Evolutionary conservation across 2,113 vertebrate genomes (phyloP).

Genomic region (Calypte anna): DNA sequence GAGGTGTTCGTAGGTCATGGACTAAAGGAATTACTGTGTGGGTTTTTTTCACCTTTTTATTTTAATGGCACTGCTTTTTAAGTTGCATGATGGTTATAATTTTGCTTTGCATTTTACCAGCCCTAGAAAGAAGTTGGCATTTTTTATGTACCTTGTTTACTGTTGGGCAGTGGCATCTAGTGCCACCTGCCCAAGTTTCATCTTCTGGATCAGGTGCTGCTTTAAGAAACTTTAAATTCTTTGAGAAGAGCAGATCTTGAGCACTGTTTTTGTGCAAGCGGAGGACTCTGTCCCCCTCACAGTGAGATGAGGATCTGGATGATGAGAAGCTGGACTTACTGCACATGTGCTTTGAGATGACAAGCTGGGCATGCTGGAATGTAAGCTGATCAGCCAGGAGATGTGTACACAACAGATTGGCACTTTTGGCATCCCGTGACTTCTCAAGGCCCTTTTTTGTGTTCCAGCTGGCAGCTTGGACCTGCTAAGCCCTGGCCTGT

Average conservation of each 20-base stretch:
- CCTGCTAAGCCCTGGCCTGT: not conserved
- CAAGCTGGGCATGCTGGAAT: not conserved
- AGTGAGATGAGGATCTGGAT: not conserved
- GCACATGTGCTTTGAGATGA: not conserved
- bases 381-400: not conserved
- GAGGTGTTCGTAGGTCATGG: not conserved
- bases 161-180: not conserved
- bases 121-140: not conserved
- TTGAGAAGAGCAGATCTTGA: not conserved
- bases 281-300: not conserved
- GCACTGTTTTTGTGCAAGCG: not conserved
- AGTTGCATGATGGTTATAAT: not conserved
- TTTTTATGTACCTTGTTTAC: not conserved
- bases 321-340: too few species aligned
- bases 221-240: not conserved
- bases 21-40: not conserved
- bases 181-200: rapidly evolving
- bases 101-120: not conserved
- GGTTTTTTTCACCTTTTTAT: not conserved
- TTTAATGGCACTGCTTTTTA: not conserved
- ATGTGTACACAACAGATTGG: not conserved
- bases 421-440: not conserved
- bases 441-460: not conserved
- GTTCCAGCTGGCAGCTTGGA: not conserved
- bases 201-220: not conserved